A percentile compares a stretch with the other conserved stretches of the same genome.
These are phyloP conservation scores for Neotragus pygmaeus DNA, from an alignment of 2,113 vertebrate species.

Conservation along the genomic window DNA sequence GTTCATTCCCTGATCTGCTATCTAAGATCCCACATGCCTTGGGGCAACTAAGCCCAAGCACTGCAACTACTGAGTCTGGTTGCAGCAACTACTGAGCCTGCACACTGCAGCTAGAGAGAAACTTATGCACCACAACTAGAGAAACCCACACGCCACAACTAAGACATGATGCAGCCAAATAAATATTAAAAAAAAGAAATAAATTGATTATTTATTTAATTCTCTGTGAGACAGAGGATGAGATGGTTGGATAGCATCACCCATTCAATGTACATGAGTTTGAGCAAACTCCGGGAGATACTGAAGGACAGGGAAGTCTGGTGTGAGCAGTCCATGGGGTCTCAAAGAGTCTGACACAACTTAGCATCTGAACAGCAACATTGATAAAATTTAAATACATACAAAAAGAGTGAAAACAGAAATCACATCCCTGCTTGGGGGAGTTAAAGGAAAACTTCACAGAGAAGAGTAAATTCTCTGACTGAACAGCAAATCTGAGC, in stretches of 20 bases:
- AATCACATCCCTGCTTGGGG: background rate
- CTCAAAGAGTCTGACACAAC: background rate
- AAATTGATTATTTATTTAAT: background rate
- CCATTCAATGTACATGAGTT: background rate
- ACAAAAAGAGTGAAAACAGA: background rate
- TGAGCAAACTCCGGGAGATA: background rate
- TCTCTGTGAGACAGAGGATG: background rate
- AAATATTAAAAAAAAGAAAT: background rate
- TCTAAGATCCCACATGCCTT: background rate
- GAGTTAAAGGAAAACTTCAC: background rate
- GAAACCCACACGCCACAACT: accelerated
- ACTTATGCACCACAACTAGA: background rate
- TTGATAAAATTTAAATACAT: background rate
- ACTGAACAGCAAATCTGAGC: background rate
- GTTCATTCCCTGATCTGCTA: background rate
- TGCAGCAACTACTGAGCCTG: background rate
- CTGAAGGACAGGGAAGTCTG: background rate
- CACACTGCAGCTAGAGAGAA: background rate
- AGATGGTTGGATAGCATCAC: background rate
- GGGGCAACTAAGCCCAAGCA: background rate
- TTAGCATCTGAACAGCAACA: background rate
- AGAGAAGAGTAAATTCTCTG: background rate
- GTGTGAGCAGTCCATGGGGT: background rate
- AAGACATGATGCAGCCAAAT: background rate
- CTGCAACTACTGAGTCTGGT: background rate